phyloP scores from a whole-genome alignment of 1,140 invertebrate genomes.

The Sycophila sp. region DNA sequence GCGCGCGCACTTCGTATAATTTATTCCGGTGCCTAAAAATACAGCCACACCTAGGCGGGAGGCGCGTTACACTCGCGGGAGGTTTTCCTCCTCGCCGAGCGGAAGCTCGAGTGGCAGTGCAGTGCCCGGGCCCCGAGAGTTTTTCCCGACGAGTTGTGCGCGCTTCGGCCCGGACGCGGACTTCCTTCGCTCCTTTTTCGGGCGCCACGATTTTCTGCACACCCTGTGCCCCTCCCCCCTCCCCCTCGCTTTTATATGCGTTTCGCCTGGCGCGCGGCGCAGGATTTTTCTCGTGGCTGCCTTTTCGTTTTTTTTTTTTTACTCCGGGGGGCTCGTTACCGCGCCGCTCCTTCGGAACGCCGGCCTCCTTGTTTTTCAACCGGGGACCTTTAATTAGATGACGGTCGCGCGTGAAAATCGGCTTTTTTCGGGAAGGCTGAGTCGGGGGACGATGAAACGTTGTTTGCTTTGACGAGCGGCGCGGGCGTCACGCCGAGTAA shows the following conservation, averaged over 20 bases:
- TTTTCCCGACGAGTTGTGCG: slow-evolving; percentile 35
- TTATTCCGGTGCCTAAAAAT: slow-evolving; percentile 30
- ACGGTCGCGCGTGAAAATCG: not conserved
- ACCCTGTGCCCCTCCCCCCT: not conserved
- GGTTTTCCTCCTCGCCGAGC: slow-evolving; percentile 4
- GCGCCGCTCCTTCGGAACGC: too few species aligned
- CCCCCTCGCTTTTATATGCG: slow-evolving; percentile 8
- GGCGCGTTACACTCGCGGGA: not conserved
- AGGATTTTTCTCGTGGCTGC: not conserved
- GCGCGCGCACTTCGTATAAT: slow-evolving; percentile 23
- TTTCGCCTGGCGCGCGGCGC: not conserved
- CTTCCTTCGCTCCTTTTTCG: slow-evolving; percentile 1
- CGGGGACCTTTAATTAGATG: slow-evolving; percentile 27
- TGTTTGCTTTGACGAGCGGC: not conserved
- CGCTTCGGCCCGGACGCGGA: slow-evolving; percentile 2
- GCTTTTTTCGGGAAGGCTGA: slow-evolving; percentile 1
- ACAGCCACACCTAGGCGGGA: not conserved
- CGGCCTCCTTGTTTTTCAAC: not conserved
- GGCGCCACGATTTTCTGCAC: slow-evolving; percentile 23
- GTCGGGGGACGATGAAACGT: not conserved
- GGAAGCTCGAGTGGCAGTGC: not conserved
- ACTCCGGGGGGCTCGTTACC: too few species aligned
- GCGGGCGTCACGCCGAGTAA: too few species aligned
- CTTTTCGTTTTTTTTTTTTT: not conserved
- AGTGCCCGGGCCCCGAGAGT: slow-evolving; percentile 3